These are phyloP conservation scores for Venusia cambrica DNA, from an alignment of 2,888 invertebrate species.

Conservation along the genomic window DNA sequence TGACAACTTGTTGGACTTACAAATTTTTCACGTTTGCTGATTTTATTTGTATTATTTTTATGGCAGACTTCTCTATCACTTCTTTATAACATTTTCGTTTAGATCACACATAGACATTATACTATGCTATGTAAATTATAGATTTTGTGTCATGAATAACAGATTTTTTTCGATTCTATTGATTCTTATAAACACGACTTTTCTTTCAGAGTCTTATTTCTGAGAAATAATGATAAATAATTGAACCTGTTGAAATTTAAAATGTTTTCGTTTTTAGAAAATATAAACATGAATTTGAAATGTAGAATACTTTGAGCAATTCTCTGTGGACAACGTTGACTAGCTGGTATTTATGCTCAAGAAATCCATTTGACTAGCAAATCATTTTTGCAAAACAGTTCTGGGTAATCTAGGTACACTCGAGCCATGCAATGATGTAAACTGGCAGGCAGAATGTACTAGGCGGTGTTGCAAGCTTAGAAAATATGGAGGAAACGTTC, in stretches of 20 bases:
- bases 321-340: no score
- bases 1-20: conserved; percentile 33
- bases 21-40: conserved; percentile 17
- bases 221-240: no score
- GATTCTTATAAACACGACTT: neutral
- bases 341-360: no score
- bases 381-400: conserved; percentile 12
- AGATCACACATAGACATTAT: no score
- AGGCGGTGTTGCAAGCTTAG: conserved; percentile 29
- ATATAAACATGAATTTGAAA: no score
- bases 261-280: no score
- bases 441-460: conserved; percentile 1
- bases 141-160: no score
- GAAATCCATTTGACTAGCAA: conserved; percentile 6
- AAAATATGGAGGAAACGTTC: conserved; percentile 45
- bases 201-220: neutral
- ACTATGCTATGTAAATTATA: no score
- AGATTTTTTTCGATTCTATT: neutral
- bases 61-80: neutral
- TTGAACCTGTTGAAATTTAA: no score
- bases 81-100: no score
- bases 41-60: conserved; percentile 5
- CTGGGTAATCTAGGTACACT: conserved; percentile 17
- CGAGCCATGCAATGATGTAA: conserved; percentile 11
- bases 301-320: no score